phyloP scores from a whole-genome alignment of 2,113 vertebrate species.

The Actenoides hombroni region DNA sequence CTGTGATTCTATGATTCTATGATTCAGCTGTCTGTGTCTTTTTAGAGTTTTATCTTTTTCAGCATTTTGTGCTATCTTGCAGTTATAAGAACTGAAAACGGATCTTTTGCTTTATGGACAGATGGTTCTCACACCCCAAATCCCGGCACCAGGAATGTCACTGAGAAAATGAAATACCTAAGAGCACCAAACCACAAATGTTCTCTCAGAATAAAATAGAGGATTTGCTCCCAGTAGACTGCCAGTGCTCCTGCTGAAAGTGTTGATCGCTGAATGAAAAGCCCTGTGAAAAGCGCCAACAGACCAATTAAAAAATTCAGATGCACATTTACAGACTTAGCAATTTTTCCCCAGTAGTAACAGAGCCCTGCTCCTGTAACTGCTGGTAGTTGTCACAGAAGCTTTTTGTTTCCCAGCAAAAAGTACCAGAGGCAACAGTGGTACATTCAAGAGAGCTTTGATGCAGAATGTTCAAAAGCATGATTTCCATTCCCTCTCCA shows the following conservation, averaged over 20 bases:
- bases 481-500: neutral
- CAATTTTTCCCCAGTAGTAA: neutral
- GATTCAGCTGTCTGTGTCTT: neutral
- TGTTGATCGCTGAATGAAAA: neutral
- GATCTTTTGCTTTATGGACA: neutral
- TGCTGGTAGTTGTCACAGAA: neutral
- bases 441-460: neutral
- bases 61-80: neutral
- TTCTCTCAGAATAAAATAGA: neutral
- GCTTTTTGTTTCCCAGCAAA: constrained; percentile 14
- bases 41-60: neutral
- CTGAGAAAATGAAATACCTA: neutral
- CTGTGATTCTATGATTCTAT: no score
- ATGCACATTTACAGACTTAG: neutral
- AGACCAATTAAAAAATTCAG: constrained; percentile 20
- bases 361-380: neutral
- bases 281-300: neutral
- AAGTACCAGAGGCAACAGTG: neutral
- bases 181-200: neutral
- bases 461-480: constrained; percentile 40
- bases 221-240: neutral
- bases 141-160: neutral
- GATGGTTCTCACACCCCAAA: neutral
- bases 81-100: neutral
- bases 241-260: neutral